Evolutionary conservation across 2,113 vertebrate genomes (phyloP).

Genomic region (Aplodontia rufa): DNA sequence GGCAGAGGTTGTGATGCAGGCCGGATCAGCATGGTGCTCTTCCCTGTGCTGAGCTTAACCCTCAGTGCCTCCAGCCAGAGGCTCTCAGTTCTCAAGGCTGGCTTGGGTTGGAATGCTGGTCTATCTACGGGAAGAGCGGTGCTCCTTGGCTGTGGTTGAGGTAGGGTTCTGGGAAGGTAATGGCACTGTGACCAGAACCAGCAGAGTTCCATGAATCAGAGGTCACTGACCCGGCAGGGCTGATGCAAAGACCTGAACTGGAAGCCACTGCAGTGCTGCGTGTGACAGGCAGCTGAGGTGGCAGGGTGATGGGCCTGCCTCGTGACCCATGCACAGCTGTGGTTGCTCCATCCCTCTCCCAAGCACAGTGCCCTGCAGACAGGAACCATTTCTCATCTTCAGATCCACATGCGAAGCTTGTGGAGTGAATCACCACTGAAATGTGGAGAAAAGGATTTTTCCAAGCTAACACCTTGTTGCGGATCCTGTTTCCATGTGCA

Average conservation of each 20-base stretch:
- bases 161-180: not conserved
- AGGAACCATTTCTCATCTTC: no score
- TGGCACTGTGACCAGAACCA: not conserved
- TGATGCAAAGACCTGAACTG: not conserved
- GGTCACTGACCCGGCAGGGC: fast-evolving
- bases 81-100: not conserved
- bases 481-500: not conserved
- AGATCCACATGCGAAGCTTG: not conserved
- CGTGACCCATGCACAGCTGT: no score
- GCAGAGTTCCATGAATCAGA: not conserved
- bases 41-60: not conserved
- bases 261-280: no score
- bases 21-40: no score
- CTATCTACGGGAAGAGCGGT: not conserved
- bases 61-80: no score
- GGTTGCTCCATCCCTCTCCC: no score
- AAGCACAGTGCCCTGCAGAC: not conserved
- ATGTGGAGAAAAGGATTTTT: not conserved
- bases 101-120: not conserved
- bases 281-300: fast-evolving
- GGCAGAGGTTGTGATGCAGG: no score
- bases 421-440: not conserved
- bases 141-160: not conserved
- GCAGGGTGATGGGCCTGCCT: no score
- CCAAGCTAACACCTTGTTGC: fast-evolving